phyloP scores from a whole-genome alignment of 2,113 vertebrate species.

The Phylloscopus trochilus region DNA sequence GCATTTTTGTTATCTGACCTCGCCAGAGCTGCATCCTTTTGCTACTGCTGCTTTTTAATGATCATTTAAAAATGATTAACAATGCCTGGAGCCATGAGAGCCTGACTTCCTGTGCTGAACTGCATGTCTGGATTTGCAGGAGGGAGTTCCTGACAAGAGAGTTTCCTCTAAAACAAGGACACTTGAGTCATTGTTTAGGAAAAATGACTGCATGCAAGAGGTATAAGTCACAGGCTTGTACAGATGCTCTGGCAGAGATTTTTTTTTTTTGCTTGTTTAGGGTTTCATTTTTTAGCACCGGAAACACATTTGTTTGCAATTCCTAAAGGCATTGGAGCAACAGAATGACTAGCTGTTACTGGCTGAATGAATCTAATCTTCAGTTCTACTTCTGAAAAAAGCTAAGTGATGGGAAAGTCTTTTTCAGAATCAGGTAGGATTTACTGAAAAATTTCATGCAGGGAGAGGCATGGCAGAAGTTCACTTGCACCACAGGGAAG shows the following conservation, averaged over 20 bases:
- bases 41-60: constrained; percentile 50
- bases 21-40: constrained; percentile 52
- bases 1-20: constrained; percentile 67
- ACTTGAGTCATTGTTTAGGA: constrained; percentile 67
- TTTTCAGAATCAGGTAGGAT: constrained; percentile 42
- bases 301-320: constrained; percentile 9
- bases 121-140: constrained; percentile 67
- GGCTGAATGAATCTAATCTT: background rate
- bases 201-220: constrained; percentile 19
- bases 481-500: background rate
- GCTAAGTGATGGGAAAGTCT: background rate
- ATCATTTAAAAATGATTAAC: constrained; percentile 75
- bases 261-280: background rate
- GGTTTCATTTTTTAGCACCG: background rate
- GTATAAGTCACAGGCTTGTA: background rate
- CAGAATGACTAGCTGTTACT: background rate
- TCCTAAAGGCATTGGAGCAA: constrained; percentile 20
- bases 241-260: background rate
- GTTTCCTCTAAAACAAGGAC: constrained; percentile 60
- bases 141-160: constrained; percentile 31
- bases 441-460: background rate
- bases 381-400: background rate
- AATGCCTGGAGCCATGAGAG: constrained; percentile 66
- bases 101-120: constrained; percentile 65
- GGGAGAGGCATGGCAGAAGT: background rate